These are phyloP conservation scores for Pelodiscus sinensis DNA, from an alignment of 2,113 vertebrate genomes.

Conservation along the genomic window DNA sequence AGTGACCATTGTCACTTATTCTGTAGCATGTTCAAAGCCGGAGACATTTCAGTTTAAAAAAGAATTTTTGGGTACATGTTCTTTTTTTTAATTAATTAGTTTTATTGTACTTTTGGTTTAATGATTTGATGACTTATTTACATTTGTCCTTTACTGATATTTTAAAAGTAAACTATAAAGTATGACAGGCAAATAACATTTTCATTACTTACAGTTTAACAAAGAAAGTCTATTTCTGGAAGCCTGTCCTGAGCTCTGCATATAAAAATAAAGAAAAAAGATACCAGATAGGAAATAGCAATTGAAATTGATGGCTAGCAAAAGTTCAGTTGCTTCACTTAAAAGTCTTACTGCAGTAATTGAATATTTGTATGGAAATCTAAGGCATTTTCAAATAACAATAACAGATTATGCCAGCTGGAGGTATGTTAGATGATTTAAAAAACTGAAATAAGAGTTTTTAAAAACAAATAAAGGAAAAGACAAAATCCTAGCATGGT, in stretches of 20 bases:
- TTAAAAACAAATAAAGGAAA: slow-evolving; percentile 41
- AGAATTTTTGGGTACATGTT: not conserved
- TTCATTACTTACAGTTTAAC: not conserved
- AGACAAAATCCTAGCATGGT: slow-evolving; percentile 27
- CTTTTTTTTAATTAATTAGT: not conserved
- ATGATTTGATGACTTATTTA: not conserved
- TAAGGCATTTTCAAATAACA: not conserved
- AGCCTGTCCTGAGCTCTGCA: not conserved
- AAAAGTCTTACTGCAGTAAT: not conserved
- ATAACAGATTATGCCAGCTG: not conserved
- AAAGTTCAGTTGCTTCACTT: not conserved
- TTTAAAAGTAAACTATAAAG: not conserved
- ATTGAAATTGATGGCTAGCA: not conserved
- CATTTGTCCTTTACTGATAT: not conserved
- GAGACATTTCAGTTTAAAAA: slow-evolving; percentile 29
- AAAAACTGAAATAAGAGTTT: not conserved
- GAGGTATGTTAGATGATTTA: slow-evolving; percentile 1
- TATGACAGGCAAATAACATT: not conserved
- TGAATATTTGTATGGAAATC: not conserved
- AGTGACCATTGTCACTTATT: slow-evolving; percentile 49
- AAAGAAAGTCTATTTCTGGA: not conserved
- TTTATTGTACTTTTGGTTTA: not conserved
- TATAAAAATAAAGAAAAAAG: slow-evolving; percentile 36
- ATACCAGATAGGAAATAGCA: not conserved
- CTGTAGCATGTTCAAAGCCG: not conserved